Conservation (phyloP, 2,888 invertebrate genomes). For the Trichogramma dendrolimi region DNA sequence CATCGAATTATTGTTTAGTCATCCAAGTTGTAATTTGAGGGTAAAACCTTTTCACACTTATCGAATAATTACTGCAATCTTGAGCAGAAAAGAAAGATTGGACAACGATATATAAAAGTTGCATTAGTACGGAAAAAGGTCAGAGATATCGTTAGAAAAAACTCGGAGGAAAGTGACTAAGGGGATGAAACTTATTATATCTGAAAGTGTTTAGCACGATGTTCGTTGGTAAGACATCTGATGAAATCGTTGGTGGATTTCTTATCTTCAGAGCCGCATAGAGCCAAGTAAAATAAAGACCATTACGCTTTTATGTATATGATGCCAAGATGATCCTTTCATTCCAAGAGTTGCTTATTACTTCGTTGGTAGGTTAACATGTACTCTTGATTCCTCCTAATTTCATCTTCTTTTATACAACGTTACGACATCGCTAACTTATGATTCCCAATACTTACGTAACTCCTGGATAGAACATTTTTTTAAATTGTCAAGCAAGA, state of each 20-base stretch:
- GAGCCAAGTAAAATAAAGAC: slow-evolving; percentile 3
- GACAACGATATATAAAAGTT: slow-evolving; percentile 20
- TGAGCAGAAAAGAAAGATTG: not conserved
- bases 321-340: too few relatives aligned
- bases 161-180: slow-evolving; percentile 36
- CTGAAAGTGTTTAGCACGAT: slow-evolving; percentile 49
- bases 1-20: too few relatives aligned
- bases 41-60: slow-evolving; percentile 34
- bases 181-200: slow-evolving; percentile 26
- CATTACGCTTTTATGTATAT: slow-evolving; percentile 7
- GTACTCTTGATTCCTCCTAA: too few relatives aligned
- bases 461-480: too few relatives aligned
- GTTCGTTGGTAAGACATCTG: slow-evolving; percentile 48
- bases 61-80: slow-evolving; percentile 42
- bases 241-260: slow-evolving; percentile 24
- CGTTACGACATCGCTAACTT: too few relatives aligned
- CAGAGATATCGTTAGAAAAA: slow-evolving; percentile 46
- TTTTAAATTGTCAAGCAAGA: too few relatives aligned
- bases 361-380: too few relatives aligned
- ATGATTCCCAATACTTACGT: too few relatives aligned
- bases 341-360: too few relatives aligned
- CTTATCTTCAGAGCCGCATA: slow-evolving; percentile 27
- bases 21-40: too few relatives aligned
- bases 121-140: slow-evolving; percentile 27
- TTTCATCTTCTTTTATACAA: too few relatives aligned